Conservation (phyloP, 2,888 invertebrate species). For the Erebia ligea region DNA sequence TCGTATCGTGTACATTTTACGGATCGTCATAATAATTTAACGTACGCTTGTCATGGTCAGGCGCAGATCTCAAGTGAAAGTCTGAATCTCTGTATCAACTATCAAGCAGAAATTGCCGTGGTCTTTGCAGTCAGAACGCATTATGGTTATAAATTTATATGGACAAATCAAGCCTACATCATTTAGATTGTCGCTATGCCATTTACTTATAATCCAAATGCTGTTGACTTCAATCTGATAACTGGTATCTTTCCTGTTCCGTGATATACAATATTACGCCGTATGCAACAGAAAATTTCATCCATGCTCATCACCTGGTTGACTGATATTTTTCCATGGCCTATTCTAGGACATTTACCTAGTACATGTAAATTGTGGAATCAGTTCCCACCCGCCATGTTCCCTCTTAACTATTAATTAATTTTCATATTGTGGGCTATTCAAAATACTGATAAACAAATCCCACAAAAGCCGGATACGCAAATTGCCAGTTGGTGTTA, state of each 20-base stretch:
- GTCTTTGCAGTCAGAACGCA: conserved; percentile 28
- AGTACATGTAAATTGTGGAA: no score
- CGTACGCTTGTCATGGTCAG: conserved; percentile 40
- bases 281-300: background rate
- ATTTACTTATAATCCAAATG: background rate
- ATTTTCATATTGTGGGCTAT: no score
- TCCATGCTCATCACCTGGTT: no score
- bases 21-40: conserved; percentile 38
- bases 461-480: no score
- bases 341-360: no score
- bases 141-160: conserved; percentile 29
- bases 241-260: no score
- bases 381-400: no score
- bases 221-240: background rate
- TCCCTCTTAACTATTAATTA: no score
- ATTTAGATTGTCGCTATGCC: background rate
- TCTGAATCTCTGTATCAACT: conserved; percentile 34
- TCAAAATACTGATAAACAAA: no score
- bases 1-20: conserved; percentile 20
- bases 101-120: conserved; percentile 39
- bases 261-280: no score
- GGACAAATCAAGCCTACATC: conserved; percentile 17
- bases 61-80: conserved; percentile 41
- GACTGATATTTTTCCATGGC: no score
- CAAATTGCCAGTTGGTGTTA: no score